Base-by-base conservation (phyloP, 2,888 invertebrate species). In the Drosophila kambysellisi region DNA sequence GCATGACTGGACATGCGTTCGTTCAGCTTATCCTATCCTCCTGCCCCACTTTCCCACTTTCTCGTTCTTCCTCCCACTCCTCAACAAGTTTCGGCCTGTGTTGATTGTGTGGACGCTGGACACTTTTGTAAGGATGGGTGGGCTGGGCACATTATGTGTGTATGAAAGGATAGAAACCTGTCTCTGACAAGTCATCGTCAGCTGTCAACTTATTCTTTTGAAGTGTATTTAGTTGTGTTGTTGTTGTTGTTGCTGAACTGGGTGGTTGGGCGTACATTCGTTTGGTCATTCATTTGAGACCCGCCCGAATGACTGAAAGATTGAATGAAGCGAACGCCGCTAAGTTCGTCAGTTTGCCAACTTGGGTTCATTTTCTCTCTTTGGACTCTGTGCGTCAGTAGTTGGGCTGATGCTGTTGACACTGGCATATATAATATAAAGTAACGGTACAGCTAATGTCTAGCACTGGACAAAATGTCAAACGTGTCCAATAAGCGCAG, bases 181-280 rank as follows among this genome's bases (percentile, higher is more conserved):
- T 91, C 89, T 79, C 85, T 91, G 91, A 91, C 91, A 91, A 91
- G 91, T 91, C 91, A 91, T 91, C 91, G 91, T 91, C 91, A 91
- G 91, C 91, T 91, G 91, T 91, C 91, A 91, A 91, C 91, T 91
- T 91, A 91, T 91, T 91, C 91, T 91, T 91, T 91, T 91, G 91
- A 91, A 91, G 91, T 91, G 91, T 91, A 88, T 91, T 91, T 91
- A 88, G 89, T 83, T 78, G 76, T 89, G 73, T 70, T 79, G 66
- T 64, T 63, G 76, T 65, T 70, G 74, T 64, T 74, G 59, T 52
- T 74, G 75, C 70, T 64, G 58, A 46, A 60, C 64, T 67, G 73
- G 60, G 56, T 64, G 63, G 62, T 54, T 58, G 57, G 46, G 50
- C 43, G 43, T 56, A 39, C 67, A 61, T 71, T 52, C 61, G 67